These are phyloP conservation scores for Triplophysa dalaica DNA, from an alignment of 2,113 vertebrate species.

Conservation along the genomic window DNA sequence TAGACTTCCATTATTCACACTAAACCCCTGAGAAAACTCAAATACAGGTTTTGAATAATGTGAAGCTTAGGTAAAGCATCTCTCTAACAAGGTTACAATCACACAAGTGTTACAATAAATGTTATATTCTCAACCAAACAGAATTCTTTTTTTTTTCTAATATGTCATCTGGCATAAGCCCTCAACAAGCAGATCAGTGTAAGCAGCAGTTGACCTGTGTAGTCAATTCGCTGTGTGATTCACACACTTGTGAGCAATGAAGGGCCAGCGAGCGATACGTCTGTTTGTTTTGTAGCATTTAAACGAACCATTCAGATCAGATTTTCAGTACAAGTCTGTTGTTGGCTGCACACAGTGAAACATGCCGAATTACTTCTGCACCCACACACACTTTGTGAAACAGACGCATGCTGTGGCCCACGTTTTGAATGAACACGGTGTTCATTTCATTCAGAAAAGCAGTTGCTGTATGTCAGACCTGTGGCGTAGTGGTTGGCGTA, in stretches of 20 bases:
- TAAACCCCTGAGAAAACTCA: no score
- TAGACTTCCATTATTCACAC: no score
- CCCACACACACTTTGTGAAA: slow-evolving; percentile 26
- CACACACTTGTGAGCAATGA: neutral
- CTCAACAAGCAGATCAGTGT: neutral
- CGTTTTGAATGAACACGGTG: slow-evolving; percentile 3
- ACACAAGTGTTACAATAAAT: neutral
- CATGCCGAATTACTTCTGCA: neutral
- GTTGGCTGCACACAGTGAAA: slow-evolving; percentile 31
- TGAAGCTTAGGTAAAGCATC: no score
- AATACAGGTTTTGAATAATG: no score
- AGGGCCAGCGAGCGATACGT: neutral
- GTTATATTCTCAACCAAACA: neutral
- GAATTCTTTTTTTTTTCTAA: neutral
- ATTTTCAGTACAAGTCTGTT: slow-evolving; percentile 24
- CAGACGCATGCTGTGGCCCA: slow-evolving; percentile 2
- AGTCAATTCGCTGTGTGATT: neutral
- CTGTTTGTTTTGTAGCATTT: slow-evolving; percentile 34
- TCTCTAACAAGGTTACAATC: neutral
- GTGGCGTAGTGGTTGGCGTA: neutral
- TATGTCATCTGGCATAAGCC: neutral
- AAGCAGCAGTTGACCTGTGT: slow-evolving; percentile 24
- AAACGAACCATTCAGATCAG: slow-evolving; percentile 37
- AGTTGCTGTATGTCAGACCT: neutral
- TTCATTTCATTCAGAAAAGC: slow-evolving; percentile 23